Base-by-base conservation (phyloP, 2,113 vertebrate genomes). In the Melanostigma gelatinosum region DNA sequence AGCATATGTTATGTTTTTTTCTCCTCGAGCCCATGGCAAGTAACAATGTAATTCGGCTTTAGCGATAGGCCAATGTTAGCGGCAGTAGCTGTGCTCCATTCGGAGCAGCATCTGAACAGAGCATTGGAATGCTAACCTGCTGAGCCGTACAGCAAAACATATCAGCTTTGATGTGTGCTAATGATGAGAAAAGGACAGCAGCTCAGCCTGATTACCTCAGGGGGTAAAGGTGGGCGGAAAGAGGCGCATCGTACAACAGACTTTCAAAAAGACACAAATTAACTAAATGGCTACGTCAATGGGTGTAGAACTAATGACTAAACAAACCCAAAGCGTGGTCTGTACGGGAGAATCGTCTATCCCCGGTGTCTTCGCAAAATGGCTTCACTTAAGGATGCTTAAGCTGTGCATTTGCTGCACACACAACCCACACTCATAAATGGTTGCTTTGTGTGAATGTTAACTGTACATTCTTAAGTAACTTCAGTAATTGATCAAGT, bases 141-240 rank as follows among this genome's bases (percentile, higher is more conserved):
- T 93, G 92, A 57, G 91, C 62, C 32, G 29, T 63, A 64, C 81
- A 80, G 80, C 85, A 86, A 78, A 83, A 77, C 87, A 84, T 67
- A 83, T 80, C 80, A 85, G 29, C 88, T 87, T 80, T 92, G 92
- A 95, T 93, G 83, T 87, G 84, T 42, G 68, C 86, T 94, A 93
- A 94, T 90, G 92, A 93, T 84, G 79, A 67, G 77, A 80, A 87
- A 86, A 42, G 67, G 69, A 84, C 61, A 46, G 27, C 72, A 54
- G 61, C 76, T 75, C 80, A 58, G 75, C 27, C 79, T 73, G 66
- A 81, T 78, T 60, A 72, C 81, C 72, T 83, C 60, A 29, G 77
- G 80, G 77, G 85, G 83, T 74, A 40, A 77, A 79, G 62, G 69
- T 75, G 63, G 67, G 81, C 4, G 60, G 22, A 73, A 54, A 72